Evolutionary conservation across 2,888 invertebrate genomes (phyloP).

Genomic region (Sycophila texana): DNA sequence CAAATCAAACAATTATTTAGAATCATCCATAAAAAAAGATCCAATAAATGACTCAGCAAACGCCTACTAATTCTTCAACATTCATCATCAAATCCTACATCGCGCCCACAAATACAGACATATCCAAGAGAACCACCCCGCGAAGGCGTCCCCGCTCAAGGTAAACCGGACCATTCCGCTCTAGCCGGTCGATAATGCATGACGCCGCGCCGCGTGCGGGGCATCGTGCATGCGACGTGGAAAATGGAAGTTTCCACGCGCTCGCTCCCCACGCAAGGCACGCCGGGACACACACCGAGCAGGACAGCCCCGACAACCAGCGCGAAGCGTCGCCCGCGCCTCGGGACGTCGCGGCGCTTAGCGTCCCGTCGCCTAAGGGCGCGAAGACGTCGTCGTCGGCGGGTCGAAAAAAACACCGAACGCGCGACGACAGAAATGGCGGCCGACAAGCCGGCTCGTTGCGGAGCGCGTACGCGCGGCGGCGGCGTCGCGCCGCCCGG

Average conservation of each 20-base stretch:
- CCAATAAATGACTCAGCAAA: too few relatives aligned
- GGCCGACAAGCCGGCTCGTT: constrained; percentile 45
- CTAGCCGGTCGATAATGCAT: constrained; percentile 31
- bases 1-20: background rate
- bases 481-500: background rate
- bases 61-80: too few relatives aligned
- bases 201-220: background rate
- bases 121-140: background rate
- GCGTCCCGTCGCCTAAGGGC: background rate
- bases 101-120: background rate
- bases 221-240: constrained; percentile 24
- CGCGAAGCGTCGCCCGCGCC: background rate
- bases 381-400: background rate
- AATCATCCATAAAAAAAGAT: too few relatives aligned
- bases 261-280: background rate
- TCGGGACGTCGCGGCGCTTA: background rate
- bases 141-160: background rate
- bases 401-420: constrained; percentile 11
- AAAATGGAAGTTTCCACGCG: constrained; percentile 53
- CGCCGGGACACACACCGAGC: background rate
- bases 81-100: too few relatives aligned
- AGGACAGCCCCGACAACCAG: background rate
- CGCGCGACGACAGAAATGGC: constrained; percentile 58
- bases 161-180: background rate
- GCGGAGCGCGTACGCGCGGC: constrained; percentile 10